Base-by-base conservation (phyloP, 2,888 invertebrate species). In the Diaperis boleti region DNA sequence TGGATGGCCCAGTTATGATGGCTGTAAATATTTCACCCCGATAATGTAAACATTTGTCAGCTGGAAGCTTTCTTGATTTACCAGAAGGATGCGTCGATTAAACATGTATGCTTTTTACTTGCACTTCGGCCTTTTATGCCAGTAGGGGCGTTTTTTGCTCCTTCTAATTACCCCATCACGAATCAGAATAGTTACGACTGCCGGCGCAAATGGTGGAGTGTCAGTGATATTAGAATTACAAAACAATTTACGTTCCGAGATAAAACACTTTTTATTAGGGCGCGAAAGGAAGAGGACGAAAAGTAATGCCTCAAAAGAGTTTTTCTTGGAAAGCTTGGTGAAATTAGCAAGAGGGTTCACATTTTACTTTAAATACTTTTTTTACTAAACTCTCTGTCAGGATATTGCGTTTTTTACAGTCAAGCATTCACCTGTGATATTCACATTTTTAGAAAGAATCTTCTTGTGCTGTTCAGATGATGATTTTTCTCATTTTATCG, bases 1-100 rank as follows among this genome's bases (percentile, higher is more conserved):
- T 55, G 54, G 54, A 61, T 61, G 55, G 54, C 55, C 26, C 54
- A 61, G 61, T 55, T 61, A 61, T 55, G 61, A 49, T 29, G 56
- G 14, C 35, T 31, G 56, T 56, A 56, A 56, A 56, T 56, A 56
- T 56, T 56, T 56, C 44, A 54, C 42, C 18, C 41, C 18, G 54
- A 54, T 54, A 54, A 54, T 54, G 54, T 54, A 42, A 54, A 54
- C 41, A 54, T 54, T 54, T 54, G 54, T 54, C 54, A 54, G 29
- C 15, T 22, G 56, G 45, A 33, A 56, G 56, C 56, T 35, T 56
- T 35, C 45, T 44, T 44, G 56, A 56, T 64, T 56, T 57, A 64
- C 54, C 62, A 66, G 67, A 33, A 20, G 56, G 56, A 45, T 35
- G 56, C 14, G 29, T 42, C 56, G 45, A 44, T 45, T 56, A 44